phyloP scores from a whole-genome alignment of 2,113 vertebrate genomes.

The Platycercus adscitus region DNA sequence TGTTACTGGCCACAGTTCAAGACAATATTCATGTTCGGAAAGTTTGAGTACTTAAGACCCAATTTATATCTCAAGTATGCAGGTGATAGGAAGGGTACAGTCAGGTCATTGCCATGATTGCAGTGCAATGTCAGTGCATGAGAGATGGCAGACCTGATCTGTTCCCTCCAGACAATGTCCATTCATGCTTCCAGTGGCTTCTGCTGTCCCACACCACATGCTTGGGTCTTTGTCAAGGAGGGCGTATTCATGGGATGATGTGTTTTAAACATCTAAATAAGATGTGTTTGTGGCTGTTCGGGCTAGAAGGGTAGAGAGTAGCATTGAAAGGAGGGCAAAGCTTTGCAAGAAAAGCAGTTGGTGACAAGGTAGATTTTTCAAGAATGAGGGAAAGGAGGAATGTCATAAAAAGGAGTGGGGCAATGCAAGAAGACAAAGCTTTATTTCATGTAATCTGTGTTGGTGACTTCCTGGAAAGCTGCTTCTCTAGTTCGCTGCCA shows the following conservation, averaged over 20 bases:
- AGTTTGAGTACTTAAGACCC: not conserved
- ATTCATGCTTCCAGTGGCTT: fast-evolving
- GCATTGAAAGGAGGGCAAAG: not conserved
- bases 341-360: not conserved
- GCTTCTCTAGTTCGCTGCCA: not conserved
- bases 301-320: not conserved
- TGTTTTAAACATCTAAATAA: not conserved
- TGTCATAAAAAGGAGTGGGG: not conserved
- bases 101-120: not conserved
- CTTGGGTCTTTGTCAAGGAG: not conserved
- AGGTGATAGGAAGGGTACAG: not conserved
- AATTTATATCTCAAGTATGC: not conserved
- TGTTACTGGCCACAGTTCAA: not conserved
- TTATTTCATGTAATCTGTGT: not conserved
- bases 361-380: not conserved
- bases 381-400: not conserved
- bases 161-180: not conserved
- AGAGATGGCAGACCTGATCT: not conserved
- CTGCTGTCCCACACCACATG: not conserved
- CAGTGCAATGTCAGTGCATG: not conserved
- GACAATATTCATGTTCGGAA: not conserved
- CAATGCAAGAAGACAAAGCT: not conserved
- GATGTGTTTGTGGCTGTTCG: fast-evolving
- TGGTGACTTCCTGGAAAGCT: not conserved
- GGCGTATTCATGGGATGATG: not conserved